Base-by-base conservation (phyloP, 1,140 invertebrate genomes). In the Sitodiplosis mosellana region DNA sequence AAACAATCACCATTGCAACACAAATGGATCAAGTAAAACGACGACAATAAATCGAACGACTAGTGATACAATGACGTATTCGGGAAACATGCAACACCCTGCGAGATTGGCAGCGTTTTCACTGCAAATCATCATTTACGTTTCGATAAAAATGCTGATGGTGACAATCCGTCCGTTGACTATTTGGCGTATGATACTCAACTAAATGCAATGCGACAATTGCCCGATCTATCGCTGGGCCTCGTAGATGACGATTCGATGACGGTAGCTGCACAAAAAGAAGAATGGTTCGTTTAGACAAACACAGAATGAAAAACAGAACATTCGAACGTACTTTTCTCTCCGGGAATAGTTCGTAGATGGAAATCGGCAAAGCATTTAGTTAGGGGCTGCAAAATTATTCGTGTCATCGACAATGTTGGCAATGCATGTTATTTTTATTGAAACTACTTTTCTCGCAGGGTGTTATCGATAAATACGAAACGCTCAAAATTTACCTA, bases 1-100 rank as follows among this genome's bases (percentile, higher is more conserved):
- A 81, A 63, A 81, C 80, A 76, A 78, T 76, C 66, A 81, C 27
- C 27, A 27, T 27, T 27, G 27, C 27, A 27, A 79, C 61, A 81
- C 78, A 61, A 85, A 83, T 67, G 83, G 81, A 38, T 72, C 78
- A 59, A 77, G 75, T 63, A 75, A 73, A 57, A 75, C 74, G 58
- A 69, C 74, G 68, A 71, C 68, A 56, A 70, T 60, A 55, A 67
- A 60, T 47, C 56, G 63, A 48, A 56, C 65, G 58, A 55, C 65
- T 57, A 56, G 65, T 53, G 59, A 60, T 40, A 63, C 64, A 56
- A 58, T 65, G 56, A 56, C 66, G 48, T 53, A 67, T 56, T 80
- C 82, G 84, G 84, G 83, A 88, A 88, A 89, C 84, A 86, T 80
- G 83, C 77, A 76, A 78, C 82, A 78, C 84, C 84, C 84, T 88